A percentile compares a stretch with the other conserved stretches of the same genome.
Evolutionary conservation across 2,113 vertebrate species (phyloP).

Genomic region (Morone saxatilis): DNA sequence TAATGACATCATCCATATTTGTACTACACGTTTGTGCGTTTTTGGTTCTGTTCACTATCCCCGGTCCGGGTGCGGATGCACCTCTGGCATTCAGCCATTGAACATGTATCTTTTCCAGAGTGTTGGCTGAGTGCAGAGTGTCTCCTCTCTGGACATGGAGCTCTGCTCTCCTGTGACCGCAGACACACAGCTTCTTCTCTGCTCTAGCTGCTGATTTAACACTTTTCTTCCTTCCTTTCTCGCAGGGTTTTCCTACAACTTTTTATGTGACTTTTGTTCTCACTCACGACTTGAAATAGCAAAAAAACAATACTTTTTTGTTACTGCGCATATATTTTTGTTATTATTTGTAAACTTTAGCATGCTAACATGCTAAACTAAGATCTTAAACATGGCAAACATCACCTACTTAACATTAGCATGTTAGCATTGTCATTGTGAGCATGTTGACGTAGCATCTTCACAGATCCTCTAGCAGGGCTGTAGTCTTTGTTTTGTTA

Average conservation of each 20-base stretch:
- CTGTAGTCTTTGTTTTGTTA: not conserved
- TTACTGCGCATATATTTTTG: no score
- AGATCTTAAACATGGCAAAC: no score
- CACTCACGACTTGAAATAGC: no score
- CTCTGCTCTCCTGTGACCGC: not conserved
- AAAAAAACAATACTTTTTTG: no score
- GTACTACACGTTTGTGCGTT: not conserved
- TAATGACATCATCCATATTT: not conserved
- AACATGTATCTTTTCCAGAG: not conserved
- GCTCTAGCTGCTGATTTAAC: not conserved
- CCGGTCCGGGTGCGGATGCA: not conserved
- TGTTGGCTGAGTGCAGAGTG: not conserved
- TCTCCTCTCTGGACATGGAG: not conserved
- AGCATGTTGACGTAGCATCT: no score
- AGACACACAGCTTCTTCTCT: not conserved
- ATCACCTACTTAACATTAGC: no score
- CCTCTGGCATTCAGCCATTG: not conserved
- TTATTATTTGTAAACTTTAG: no score
- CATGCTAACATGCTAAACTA: no score
- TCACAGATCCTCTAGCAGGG: not conserved
- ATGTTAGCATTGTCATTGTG: no score
- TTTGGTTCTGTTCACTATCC: not conserved
- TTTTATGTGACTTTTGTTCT: no score
- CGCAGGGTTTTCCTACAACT: not conserved
- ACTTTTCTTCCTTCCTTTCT: not conserved